phyloP scores from a whole-genome alignment of 2,113 vertebrate genomes.

The Oryzias melastigma region DNA sequence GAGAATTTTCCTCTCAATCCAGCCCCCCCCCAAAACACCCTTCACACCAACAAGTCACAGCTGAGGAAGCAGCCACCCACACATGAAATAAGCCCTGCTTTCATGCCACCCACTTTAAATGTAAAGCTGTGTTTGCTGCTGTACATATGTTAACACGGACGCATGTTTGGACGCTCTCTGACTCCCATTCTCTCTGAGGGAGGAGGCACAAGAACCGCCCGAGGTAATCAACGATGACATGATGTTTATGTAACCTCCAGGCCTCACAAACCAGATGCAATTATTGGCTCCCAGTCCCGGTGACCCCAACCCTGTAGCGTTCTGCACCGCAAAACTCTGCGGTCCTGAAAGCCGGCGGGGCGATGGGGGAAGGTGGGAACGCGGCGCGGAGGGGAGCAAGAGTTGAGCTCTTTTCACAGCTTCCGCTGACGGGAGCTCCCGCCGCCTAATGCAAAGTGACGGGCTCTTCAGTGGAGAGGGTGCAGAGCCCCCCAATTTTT shows the following conservation, averaged over 20 bases:
- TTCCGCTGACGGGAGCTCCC: constrained; percentile 55
- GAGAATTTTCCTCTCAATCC: constrained; percentile 35
- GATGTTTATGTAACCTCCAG: constrained; percentile 83
- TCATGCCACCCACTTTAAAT: constrained; percentile 54
- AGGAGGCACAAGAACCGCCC: constrained; percentile 41
- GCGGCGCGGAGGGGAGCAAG: constrained; percentile 41
- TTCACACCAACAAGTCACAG: constrained; percentile 46
- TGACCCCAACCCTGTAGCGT: constrained; percentile 63
- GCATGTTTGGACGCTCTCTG: constrained; percentile 6
- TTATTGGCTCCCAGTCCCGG: constrained; percentile 67
- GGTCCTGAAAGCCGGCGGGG: constrained; percentile 52
- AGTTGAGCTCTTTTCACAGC: constrained; percentile 76
- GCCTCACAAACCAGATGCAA: constrained; percentile 76
- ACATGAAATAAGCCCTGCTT: constrained; percentile 39
- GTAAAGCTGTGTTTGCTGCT: constrained; percentile 59
- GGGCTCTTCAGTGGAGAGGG: constrained; percentile 71
- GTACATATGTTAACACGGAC: constrained; percentile 13
- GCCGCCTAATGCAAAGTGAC: constrained; percentile 77
- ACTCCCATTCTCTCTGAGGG: constrained; percentile 32
- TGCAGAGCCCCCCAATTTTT: constrained; percentile 64
- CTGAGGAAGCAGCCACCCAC: constrained; percentile 29
- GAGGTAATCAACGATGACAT: constrained; percentile 76
- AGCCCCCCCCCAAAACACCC: background rate
- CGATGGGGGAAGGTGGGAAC: constrained; percentile 39
- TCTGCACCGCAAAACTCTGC: constrained; percentile 44